Base-by-base conservation (phyloP, 2,797 vertebrate genomes). In the Uromys caudimaculatus region DNA sequence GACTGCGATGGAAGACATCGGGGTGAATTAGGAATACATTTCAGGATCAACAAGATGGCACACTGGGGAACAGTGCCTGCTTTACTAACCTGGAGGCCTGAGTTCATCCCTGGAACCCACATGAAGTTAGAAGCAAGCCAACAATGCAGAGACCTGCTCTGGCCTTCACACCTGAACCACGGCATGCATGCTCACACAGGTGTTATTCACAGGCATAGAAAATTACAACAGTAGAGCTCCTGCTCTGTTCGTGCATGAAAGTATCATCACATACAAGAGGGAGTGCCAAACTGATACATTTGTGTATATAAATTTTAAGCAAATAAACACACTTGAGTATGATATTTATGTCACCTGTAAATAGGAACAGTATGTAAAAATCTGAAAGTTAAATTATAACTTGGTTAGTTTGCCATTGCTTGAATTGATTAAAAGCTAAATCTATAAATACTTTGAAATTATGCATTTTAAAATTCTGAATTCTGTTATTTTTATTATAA, bases 371-470 rank as follows among this genome's bases (percentile, higher is more conserved):
- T 71, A 81, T 52, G 16, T 69, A n/a, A 19, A 79, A 52, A 75
- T 35, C 4, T 16, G 17, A 91, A 92, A 50, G 3, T 13, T 14
- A 88, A 58, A 14, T 24, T 71, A 92, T 87, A 73, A 35, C 32
- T 78, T 75, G 29, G 6, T 78, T 77, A 38, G 24, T 24, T 60
- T 90, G 54, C 29, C 24, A 69, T 50, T 90, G 14, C 27, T 89
- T 38, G 23, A 94, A 56, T 29, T 38, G 21, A 60, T 89, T 89
- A 24, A 67, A 93, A 91, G 69, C 32, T 35, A 44, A n/a, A 4
- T 14, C 38, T 62, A 35, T 10, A 78, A 94, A 1, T 24, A 67
- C 47, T 11, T 96, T 87, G 71, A 96, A 85, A 90, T 29, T 95
- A 67, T 6, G 19, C 3, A 76, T 62, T 73, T 84, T 17, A 67